Base-by-base conservation (phyloP, 1,140 invertebrate species). In the Conopomorpha cramerella region DNA sequence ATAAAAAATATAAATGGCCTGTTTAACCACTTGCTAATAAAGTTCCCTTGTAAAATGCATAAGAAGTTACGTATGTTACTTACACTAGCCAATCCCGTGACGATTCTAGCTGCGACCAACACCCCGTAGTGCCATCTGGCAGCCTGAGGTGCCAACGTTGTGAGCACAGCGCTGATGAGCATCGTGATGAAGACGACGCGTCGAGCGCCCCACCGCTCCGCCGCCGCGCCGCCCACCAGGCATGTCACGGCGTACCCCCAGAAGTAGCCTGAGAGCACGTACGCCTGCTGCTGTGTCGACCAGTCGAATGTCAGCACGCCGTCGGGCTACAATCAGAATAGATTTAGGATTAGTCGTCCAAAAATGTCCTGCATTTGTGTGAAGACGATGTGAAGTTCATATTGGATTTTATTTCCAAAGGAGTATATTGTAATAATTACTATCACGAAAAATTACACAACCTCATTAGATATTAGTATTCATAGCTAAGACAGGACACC, bases 161-260 rank as follows among this genome's bases (percentile, higher is more conserved):
- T 90, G 47, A 93, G 71, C 11, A 92, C 36, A 1, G 86, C 86
- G 7, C 83, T 81, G 26, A 85, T 52, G n/a, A 87, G 44, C 54
- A 86, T 81, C 11, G 85, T 82, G 40, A 80, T 67, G 38, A 85
- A 87, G 7, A 96, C 85, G 19, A 91, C 84, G 42, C 81, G 78
- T 14, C 88, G 80, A 1, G 86, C 87, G 1, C 88, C 88, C 49
- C 86, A 88, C 49, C 82, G 78, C 48, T 92, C 88, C 2, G 90
- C 88, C 16, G 91, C 62, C 2, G 84, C 79, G 1, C 89, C 90
- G 4, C 86, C 86, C 0, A 86, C 82, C 38, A 88, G 55, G 39
- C 52, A 84, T 3, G 60, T 84, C 41, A 81, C 59, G 34, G 81
- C 67, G 43, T 77, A 86, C 2, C 62, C 70, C 70, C 70, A 74